Conservation (phyloP, 2,888 invertebrate genomes). For the Limenitis arthemis region DNA sequence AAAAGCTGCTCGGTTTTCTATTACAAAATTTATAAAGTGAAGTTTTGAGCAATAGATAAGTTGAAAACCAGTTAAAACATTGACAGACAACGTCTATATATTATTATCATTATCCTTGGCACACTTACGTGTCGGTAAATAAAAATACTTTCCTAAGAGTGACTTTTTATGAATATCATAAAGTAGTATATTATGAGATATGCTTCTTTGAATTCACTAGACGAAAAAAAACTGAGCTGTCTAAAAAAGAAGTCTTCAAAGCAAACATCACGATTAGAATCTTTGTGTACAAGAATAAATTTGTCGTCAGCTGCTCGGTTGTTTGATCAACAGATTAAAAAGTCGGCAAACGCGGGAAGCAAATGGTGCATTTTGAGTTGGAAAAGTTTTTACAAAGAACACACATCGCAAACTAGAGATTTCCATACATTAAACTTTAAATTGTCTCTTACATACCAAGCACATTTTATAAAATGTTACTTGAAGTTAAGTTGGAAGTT, state of each 20-base stretch:
- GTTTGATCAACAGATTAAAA: conserved; percentile 66
- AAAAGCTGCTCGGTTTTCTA: too few species aligned
- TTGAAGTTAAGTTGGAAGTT: conserved; percentile 6
- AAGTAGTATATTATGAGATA: conserved; percentile 4
- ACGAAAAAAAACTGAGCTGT: conserved; percentile 13
- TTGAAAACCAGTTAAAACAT: too few species aligned
- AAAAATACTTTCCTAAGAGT: not conserved
- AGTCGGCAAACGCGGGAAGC: conserved; percentile 41
- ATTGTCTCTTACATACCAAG: conserved; percentile 10
- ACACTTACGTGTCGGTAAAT: not conserved
- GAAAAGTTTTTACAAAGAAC: conserved; percentile 29
- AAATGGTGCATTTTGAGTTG: conserved; percentile 50
- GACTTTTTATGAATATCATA: not conserved
- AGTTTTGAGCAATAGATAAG: too few species aligned
- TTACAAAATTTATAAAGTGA: too few species aligned
- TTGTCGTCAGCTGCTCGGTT: conserved; percentile 52
- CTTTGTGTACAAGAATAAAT: conserved; percentile 59
- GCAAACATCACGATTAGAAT: conserved; percentile 49
- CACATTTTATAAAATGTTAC: conserved; percentile 10
- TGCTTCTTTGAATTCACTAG: conserved; percentile 5
- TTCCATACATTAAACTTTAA: conserved; percentile 20
- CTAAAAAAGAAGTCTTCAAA: conserved; percentile 33
- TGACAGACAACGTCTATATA: too few species aligned
- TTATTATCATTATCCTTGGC: too few species aligned
- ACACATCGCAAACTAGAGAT: conserved; percentile 22